Base-by-base conservation (phyloP, 2,888 invertebrate species). In the Bruchidius siliquastri region DNA sequence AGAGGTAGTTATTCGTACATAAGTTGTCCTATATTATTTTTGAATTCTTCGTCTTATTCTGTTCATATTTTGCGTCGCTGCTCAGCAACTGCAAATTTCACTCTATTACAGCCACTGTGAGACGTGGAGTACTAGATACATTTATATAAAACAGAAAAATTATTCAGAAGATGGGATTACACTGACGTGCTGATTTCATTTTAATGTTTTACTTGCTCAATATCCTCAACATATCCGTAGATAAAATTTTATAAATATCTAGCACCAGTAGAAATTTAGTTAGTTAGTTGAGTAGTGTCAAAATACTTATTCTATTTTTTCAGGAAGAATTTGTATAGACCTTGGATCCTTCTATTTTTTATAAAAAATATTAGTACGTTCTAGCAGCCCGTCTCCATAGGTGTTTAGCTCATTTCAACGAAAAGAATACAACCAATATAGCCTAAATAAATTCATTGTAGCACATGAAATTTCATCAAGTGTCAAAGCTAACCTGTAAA, bases 381-480 rank as follows among this genome's bases (percentile, higher is more conserved):
- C 13, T 18, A 1, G 49, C 49, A 49, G 49, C 49, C 49, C 49
- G 49, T 49, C 49, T 13, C 49, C 49, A 18, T 49, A 49, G 49
- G 49, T 49, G 10, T 13, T 49, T 49, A 49, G 49, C 6, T 49
- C 49, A 49, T 49, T 3, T 49, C 18, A 18, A 13, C 1, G 8
- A 26, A 26, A 26, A 8, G 8, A 4, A 13, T 49, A 13, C 1
- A 49, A 49, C 49, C 49, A 13, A 49, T 49, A 3, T 30, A 30
- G 30, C 30, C 49, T 26, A 13, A 49, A 49, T 49, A 18, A 49
- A 13, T 49, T 79, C 78, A 78, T 72, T 77, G 76, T 80, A 81
- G 81, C 80, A 85, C 86, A 86, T 86, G 86, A 86, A 86, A 86
- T 86, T 86, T 86, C 86, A 82, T 81, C 84, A 84, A 84, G 85